Evolutionary conservation across 2,888 invertebrate species (phyloP).

Genomic region (Sarcophaga variegata): DNA sequence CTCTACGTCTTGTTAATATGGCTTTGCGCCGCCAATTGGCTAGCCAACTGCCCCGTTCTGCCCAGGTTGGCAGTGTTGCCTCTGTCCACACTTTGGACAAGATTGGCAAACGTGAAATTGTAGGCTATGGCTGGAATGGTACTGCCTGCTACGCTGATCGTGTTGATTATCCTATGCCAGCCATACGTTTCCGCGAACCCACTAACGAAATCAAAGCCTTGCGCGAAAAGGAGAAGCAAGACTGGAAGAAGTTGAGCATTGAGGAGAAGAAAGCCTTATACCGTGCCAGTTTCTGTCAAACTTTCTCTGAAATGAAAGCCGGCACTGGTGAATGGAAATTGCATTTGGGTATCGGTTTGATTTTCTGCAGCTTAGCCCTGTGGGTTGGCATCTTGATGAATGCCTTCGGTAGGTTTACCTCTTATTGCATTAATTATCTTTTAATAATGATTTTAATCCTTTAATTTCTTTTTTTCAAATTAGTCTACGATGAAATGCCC

Average conservation of each 20-base stretch:
- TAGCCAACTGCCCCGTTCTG: slow-evolving; percentile 73
- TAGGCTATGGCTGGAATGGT: slow-evolving; percentile 95
- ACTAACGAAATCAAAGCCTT: slow-evolving; percentile 89
- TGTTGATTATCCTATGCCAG: slow-evolving; percentile 93
- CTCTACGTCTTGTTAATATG: slow-evolving; percentile 77
- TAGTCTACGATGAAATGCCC: slow-evolving; percentile 86
- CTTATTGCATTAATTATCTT: neutral
- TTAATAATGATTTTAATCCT: neutral
- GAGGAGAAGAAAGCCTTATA: slow-evolving; percentile 98
- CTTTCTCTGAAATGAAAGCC: slow-evolving; percentile 92
- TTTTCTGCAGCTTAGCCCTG: slow-evolving; percentile 75
- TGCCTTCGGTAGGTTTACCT: slow-evolving; percentile 75
- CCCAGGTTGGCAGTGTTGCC: slow-evolving; percentile 77
- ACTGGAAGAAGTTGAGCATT: slow-evolving; percentile 94
- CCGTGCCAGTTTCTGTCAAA: slow-evolving; percentile 96
- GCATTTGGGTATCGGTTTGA: slow-evolving; percentile 83
- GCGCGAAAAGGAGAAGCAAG: slow-evolving; percentile 96
- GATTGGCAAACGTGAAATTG: slow-evolving; percentile 94
- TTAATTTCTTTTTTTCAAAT: slow-evolving; percentile 25
- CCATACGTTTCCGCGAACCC: slow-evolving; percentile 90
- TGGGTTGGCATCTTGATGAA: slow-evolving; percentile 79
- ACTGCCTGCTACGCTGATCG: slow-evolving; percentile 90
- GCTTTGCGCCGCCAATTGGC: slow-evolving; percentile 77
- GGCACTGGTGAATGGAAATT: slow-evolving; percentile 79
- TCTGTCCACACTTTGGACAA: slow-evolving; percentile 80